Base-by-base conservation (phyloP, 2,797 vertebrate species). In the Notoglanidium macrostoma region DNA sequence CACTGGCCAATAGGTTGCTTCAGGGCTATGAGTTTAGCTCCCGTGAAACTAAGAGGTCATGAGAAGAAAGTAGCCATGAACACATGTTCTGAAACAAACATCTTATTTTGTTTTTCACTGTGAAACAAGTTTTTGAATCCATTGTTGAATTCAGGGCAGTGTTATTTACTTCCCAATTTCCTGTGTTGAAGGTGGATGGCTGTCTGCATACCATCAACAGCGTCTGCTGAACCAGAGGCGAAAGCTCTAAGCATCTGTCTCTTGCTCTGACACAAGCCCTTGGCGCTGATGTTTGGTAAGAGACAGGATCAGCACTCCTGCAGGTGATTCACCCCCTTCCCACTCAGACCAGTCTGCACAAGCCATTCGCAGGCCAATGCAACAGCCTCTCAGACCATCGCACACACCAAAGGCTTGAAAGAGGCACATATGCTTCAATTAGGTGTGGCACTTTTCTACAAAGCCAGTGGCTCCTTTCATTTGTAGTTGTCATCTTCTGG, bases 191-290 rank as follows among this genome's bases (percentile, higher is more conserved):
- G 90, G 91, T 88, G 91, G 89, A 93, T 92, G 92, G 93, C 91
- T 94, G 93, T 92, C 91, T 92, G 87, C 85, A 83, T 89, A 91
- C 94, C 94, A 94, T 95, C 93, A 94, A 93, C 91, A 94, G 92
- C 93, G 94, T 94, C 94, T 94, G 92, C 93, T 90, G 81, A 90
- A 87, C 93, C 92, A 89, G 82, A 92, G 95, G 94, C 93, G 61
- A 92, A 94, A 85, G 92, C 93, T 95, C 92, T 63, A 70, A 91
- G 91, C 93, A 90, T 91, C 81, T 23, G 73, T 92, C 93, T 93
- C 89, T 92, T 94, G 91, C 91, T 91, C 93, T 94, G 94, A 95
- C 93, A 93, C 88, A 86, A 91, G 91, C 92, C 92, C 92, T 92
- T 89, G 90, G 90, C 89, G 83, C 91, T 67, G 89, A 89, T 51